Evolutionary conservation across 2,113 vertebrate genomes (phyloP).

Genomic region (Ia io): DNA sequence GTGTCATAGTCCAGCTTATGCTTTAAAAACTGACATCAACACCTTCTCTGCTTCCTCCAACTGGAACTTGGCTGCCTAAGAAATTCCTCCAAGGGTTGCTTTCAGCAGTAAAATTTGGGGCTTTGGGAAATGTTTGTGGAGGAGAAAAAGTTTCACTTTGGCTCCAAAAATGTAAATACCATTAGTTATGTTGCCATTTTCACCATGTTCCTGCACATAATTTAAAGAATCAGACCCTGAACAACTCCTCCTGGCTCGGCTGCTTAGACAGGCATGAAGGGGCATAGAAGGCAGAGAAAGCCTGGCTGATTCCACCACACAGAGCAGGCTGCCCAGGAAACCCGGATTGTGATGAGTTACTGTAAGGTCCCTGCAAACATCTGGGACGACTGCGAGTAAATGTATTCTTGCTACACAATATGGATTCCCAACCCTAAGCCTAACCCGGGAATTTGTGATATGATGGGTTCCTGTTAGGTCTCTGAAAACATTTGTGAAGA

Average conservation of each 20-base stretch:
- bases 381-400: too few species aligned
- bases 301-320: rapidly evolving
- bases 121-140: conserved; percentile 24
- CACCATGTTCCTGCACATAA: background rate
- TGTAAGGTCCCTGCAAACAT: rapidly evolving
- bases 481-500: too few species aligned
- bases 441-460: too few species aligned
- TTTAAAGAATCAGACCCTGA: background rate
- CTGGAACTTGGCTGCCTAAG: background rate
- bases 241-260: background rate
- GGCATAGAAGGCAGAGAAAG: background rate
- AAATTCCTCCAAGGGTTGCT: background rate
- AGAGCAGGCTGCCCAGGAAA: background rate
- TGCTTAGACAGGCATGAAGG: background rate
- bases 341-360: background rate
- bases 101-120: background rate
- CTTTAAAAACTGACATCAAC: background rate
- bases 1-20: background rate
- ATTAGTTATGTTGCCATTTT: conserved; percentile 4
- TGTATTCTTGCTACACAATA: background rate
- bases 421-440: too few species aligned
- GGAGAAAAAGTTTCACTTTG: conserved; percentile 4
- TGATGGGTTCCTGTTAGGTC: too few species aligned
- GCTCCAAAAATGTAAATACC: background rate
- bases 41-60: background rate